Evolutionary conservation across 2,113 vertebrate species (phyloP).

Genomic region (Gavia stellata): DNA sequence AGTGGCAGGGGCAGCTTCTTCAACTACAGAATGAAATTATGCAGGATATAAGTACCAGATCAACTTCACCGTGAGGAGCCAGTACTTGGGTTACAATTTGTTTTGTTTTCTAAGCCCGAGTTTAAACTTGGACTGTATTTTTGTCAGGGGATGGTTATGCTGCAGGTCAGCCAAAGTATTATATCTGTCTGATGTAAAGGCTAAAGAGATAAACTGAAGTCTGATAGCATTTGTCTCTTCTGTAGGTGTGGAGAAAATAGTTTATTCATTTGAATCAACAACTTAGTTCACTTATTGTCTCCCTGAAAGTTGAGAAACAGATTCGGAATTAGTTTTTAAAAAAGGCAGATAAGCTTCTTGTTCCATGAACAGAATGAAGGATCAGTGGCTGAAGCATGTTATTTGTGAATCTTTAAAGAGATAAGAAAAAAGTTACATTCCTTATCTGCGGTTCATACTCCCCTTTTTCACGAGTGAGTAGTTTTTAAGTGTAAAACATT

Average conservation of each 20-base stretch:
- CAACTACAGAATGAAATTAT: background rate
- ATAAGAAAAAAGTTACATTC: background rate
- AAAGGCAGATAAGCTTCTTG: background rate
- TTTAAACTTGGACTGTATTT: background rate
- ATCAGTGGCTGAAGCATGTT: background rate
- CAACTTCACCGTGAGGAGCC: background rate
- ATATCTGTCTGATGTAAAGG: background rate
- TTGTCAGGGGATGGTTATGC: background rate
- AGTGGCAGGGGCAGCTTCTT: background rate
- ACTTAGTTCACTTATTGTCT: background rate
- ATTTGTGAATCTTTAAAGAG: background rate
- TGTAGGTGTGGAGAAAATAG: background rate
- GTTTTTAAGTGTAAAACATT: background rate
- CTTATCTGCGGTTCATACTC: background rate
- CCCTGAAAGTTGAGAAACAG: background rate
- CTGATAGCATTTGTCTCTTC: background rate
- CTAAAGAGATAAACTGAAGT: background rate
- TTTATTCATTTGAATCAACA: background rate
- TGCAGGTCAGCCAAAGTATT: background rate
- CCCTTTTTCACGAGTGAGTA: background rate
- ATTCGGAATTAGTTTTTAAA: background rate
- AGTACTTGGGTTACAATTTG: background rate
- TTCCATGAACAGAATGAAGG: background rate
- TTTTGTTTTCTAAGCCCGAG: background rate
- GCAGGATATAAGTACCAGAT: background rate